Evolutionary conservation across 2,888 invertebrate genomes (phyloP), one percentile per base, ranked within the genome.

Genomic region (Eudemis profundana): DNA sequence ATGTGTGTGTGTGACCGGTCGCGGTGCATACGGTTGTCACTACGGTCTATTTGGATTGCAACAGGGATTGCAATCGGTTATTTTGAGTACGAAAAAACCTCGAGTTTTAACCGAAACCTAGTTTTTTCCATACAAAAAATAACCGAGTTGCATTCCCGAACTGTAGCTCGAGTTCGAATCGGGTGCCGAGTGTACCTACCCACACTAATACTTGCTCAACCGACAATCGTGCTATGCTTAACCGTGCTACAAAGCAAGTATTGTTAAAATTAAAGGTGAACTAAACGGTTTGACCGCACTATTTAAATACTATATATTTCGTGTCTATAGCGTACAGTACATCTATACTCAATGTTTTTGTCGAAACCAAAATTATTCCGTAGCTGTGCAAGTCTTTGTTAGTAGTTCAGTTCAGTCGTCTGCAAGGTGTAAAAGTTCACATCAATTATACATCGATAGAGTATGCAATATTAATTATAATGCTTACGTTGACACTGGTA

Each of bases 301-400:
- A 23, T 15, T n/a, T 21, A 38, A 15, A 59, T 23, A 17, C 5
- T 14, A 15, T 36, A 47, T 21, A 36, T 46, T 29, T 57, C 8
- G 3, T 27, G 8, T 17, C 2, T 17, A 17, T 27, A 27, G 27
- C 7, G 2, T 33, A 33, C 33, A 8, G 2, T 33, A 33, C 10
- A 33, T 8, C 33, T 33, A 15, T 19, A 4, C 15, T 2, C 3
- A 50, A 2, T 12, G 5, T 12, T 33, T 33, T 19, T 51, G 5
- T 36, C 0, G 3, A n/a, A 7, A 7, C 5, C 19, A 21, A 21
- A 21, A 53, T 38, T 21, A 17, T 47, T 44, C 0, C 8, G 19
- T 8, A 44, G 33, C 54, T 33, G 17, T 19, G 56, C 56, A 57
- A 57, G 44, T 44, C 23, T 19, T 53, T 46, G 23, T 60, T 21